phyloP scores from a whole-genome alignment of 1,140 invertebrate species.

The Procambarus clarkii region DNA sequence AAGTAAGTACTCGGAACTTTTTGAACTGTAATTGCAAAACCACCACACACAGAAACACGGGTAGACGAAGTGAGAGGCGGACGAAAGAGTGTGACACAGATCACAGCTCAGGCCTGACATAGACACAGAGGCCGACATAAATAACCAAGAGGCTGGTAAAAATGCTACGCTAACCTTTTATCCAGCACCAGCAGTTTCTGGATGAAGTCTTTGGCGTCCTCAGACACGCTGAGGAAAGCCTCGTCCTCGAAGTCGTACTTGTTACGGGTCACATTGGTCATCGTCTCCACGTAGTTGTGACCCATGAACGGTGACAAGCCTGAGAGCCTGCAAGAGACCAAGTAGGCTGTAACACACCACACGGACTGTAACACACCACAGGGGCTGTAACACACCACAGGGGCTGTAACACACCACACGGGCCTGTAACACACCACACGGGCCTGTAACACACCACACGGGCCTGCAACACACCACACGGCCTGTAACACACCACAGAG shows the following conservation, averaged over 20 bases:
- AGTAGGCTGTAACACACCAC: background rate
- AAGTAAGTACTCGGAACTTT: no score
- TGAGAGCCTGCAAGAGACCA: conserved; percentile 84
- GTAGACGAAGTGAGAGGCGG: no score
- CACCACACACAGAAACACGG: no score
- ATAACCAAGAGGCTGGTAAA: no score
- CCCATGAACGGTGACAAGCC: conserved; percentile 99
- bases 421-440: no score
- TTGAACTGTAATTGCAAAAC: no score
- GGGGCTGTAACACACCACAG: background rate
- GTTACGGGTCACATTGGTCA: conserved; percentile 96
- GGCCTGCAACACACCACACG: no score
- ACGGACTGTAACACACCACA: background rate
- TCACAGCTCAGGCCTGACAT: no score
- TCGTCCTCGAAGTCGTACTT: conserved; percentile 97
- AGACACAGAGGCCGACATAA: no score
- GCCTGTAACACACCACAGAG: no score
- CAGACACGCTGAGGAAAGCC: conserved; percentile 92
- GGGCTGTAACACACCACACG: background rate
- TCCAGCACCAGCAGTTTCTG: conserved; percentile 90
- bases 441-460: no score
- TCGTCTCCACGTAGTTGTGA: conserved; percentile 96
- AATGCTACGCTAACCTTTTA: conserved; percentile 83
- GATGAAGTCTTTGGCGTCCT: conserved; percentile 95
- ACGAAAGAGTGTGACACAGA: no score